phyloP scores from a whole-genome alignment of 2,113 vertebrate species.

The Amazona guildingii region DNA sequence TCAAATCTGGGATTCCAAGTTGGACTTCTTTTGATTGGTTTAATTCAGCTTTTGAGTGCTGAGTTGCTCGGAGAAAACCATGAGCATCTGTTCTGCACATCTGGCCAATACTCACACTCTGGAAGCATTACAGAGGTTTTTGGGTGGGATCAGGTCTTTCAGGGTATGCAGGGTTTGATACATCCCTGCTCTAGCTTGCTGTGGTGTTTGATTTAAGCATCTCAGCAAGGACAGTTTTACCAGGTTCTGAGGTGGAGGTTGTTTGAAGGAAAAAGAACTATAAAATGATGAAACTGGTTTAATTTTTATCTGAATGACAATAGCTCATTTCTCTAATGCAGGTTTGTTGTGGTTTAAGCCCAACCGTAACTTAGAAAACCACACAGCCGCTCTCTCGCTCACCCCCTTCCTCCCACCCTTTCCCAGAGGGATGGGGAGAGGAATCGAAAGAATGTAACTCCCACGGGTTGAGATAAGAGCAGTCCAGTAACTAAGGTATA shows the following conservation, averaged over 20 bases:
- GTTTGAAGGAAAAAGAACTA: background rate
- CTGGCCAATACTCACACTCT: background rate
- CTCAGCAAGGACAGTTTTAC: background rate
- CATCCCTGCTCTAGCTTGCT: background rate
- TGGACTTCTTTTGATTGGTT: background rate
- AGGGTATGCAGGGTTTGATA: background rate
- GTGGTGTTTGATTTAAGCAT: background rate
- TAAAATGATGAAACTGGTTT: background rate
- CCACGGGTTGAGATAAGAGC: no score
- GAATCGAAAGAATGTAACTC: no score
- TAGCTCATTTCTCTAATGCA: background rate
- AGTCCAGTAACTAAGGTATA: no score
- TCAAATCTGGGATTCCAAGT: constrained; percentile 1
- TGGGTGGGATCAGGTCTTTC: background rate
- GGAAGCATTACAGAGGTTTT: background rate
- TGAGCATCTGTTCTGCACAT: background rate
- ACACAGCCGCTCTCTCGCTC: no score
- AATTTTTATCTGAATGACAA: constrained; percentile 20
- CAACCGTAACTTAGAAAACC: no score
- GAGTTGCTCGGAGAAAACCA: background rate
- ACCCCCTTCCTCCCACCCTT: no score
- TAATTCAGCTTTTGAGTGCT: constrained; percentile 4
- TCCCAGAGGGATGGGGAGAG: no score
- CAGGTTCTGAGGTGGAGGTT: background rate
- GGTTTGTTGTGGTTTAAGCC: no score